These are phyloP conservation scores for Tyrophagus putrescentiae DNA, from an alignment of 1,140 invertebrate genomes.

Conservation along the genomic window DNA sequence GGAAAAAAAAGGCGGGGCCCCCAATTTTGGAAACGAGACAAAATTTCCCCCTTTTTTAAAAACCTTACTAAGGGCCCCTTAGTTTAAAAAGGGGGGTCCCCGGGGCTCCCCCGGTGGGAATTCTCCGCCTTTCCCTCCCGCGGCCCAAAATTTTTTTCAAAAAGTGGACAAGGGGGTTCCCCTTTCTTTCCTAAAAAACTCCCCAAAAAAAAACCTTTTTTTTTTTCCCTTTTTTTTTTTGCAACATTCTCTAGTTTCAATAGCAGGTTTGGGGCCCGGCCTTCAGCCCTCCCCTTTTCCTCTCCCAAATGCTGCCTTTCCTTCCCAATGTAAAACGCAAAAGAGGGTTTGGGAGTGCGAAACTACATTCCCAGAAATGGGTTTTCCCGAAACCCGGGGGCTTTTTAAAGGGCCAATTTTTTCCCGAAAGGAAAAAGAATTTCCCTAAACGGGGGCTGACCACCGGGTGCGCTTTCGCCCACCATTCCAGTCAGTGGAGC, in stretches of 20 bases:
- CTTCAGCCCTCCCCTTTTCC: conserved; percentile 82
- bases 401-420: conserved; percentile 81
- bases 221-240: too few relatives aligned
- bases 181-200: too few relatives aligned
- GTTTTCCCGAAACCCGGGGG: conserved; percentile 89
- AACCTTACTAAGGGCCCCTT: conserved; percentile 69
- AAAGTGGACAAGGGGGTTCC: too few relatives aligned
- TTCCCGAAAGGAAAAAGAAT: too few relatives aligned
- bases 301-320: conserved; percentile 68
- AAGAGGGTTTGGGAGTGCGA: conserved; percentile 55
- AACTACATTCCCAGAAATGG: conserved; percentile 96
- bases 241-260: too few relatives aligned
- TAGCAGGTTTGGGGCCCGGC: conserved; percentile 77
- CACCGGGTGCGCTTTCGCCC: conserved; percentile 60
- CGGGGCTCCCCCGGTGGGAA: conserved; percentile 88
- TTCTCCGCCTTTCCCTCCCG: conserved; percentile 80
- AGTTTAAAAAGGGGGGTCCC: conserved; percentile 98
- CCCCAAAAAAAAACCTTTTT: too few relatives aligned
- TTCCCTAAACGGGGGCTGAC: too few relatives aligned
- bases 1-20: conserved; percentile 79
- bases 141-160: conserved; percentile 80
- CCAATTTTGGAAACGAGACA: conserved; percentile 92
- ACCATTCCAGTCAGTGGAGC: conserved; percentile 53
- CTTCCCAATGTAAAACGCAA: conserved; percentile 83
- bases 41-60: conserved; percentile 59